phyloP scores from a whole-genome alignment of 2,888 invertebrate species.

The Nephrotoma flavescens region DNA sequence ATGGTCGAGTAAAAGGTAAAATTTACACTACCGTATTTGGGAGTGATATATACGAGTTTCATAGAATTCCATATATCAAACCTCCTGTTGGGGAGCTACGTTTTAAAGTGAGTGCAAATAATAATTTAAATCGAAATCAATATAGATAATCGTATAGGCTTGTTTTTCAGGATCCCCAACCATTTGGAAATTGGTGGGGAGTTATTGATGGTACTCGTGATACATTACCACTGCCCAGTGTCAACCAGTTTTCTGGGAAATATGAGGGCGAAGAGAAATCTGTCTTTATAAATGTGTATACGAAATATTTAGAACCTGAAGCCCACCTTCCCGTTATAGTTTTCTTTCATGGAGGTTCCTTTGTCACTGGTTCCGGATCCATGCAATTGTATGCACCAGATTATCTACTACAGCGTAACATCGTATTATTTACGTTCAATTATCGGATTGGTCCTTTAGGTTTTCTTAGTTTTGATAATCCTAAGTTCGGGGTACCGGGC shows the following conservation, averaged over 20 bases:
- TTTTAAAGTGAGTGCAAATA: background rate
- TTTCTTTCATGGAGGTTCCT: conserved; percentile 30
- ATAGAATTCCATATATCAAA: conserved; percentile 18
- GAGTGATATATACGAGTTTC: conserved; percentile 25
- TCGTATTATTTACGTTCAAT: conserved; percentile 17
- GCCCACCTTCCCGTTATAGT: conserved; percentile 26
- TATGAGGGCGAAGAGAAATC: background rate
- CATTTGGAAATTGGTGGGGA: conserved; percentile 29
- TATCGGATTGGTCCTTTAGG: conserved; percentile 27
- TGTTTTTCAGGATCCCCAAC: conserved; percentile 28
- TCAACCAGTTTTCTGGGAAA: background rate
- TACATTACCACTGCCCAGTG: background rate
- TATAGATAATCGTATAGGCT: background rate
- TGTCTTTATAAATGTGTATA: conserved; percentile 31
- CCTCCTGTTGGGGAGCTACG: background rate
- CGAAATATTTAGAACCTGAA: background rate
- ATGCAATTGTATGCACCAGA: conserved; percentile 20
- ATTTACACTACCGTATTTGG: conserved; percentile 20
- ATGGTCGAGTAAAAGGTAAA: conserved; percentile 24
- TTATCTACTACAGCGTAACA: background rate
- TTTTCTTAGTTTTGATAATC: conserved; percentile 25
- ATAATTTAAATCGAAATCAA: background rate
- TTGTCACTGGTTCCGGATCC: conserved; percentile 23
- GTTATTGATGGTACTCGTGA: conserved; percentile 28
- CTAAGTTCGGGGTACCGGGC: conserved; percentile 25